Conservation (phyloP, 2,797 vertebrate genomes). For the Sphenodon punctatus region DNA sequence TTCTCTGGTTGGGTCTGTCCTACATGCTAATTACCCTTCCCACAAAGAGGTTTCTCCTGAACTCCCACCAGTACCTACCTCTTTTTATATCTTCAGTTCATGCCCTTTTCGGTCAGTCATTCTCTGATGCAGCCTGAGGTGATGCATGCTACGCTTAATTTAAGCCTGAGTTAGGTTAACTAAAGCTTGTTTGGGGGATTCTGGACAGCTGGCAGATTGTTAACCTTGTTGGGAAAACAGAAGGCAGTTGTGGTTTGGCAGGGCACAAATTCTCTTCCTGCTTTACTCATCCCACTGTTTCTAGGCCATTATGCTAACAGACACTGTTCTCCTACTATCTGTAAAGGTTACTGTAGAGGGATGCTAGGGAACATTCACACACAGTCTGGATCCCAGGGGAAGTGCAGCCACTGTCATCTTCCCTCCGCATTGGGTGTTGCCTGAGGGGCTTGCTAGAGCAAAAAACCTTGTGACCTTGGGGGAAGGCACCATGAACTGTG, state of each 20-base stretch:
- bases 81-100: background rate
- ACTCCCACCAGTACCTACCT: background rate
- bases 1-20: background rate
- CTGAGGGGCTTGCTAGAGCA: too few species aligned
- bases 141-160: background rate
- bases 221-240: background rate
- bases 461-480: too few species aligned
- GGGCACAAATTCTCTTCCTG: background rate
- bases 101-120: background rate
- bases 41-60: background rate
- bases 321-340: too few species aligned
- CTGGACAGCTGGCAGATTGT: background rate
- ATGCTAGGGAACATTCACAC: too few species aligned
- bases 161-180: background rate
- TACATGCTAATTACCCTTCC: background rate
- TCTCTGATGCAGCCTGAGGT: background rate
- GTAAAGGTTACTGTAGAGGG: too few species aligned
- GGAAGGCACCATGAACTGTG: too few species aligned
- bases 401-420: too few species aligned
- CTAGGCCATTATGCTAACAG: background rate
- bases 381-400: too few species aligned
- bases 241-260: background rate
- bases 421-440: too few species aligned
- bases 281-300: background rate
- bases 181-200: background rate